Evolutionary conservation across 2,113 vertebrate genomes (phyloP).

Genomic region (Nematolebias whitei): DNA sequence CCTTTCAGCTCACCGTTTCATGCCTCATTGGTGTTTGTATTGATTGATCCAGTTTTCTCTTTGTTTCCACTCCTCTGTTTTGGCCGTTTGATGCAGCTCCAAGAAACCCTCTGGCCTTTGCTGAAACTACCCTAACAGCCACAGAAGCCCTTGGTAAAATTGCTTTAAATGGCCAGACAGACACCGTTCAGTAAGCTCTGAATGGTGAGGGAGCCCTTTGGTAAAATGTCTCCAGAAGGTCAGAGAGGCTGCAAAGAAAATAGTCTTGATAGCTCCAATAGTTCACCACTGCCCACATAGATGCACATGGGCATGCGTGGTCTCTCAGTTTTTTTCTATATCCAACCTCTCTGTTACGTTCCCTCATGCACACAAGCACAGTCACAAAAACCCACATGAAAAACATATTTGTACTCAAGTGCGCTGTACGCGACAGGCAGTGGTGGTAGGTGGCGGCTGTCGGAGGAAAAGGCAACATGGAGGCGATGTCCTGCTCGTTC

Average conservation of each 20-base stretch:
- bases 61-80: conserved; percentile 75
- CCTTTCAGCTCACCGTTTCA: conserved; percentile 70
- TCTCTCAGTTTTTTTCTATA: conserved; percentile 1
- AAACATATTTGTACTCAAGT: conserved; percentile 17
- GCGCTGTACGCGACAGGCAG: conserved; percentile 13
- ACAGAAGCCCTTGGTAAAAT: conserved; percentile 68
- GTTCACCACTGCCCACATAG: conserved; percentile 35
- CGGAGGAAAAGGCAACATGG: conserved; percentile 58
- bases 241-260: conserved; percentile 56
- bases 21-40: conserved; percentile 77
- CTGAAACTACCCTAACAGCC: conserved; percentile 68
- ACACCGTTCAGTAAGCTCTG: conserved; percentile 48
- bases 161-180: conserved; percentile 66
- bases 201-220: conserved; percentile 67
- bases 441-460: conserved; percentile 44
- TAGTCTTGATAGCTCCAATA: conserved; percentile 42
- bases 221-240: conserved; percentile 75
- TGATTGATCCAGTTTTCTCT: conserved; percentile 77
- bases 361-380: not conserved
- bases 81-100: conserved; percentile 62
- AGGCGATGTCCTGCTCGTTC: conserved; percentile 52
- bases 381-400: conserved; percentile 6
- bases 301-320: not conserved
- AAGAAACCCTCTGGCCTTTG: conserved; percentile 73
- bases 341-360: no score